Base-by-base conservation (phyloP, 2,113 vertebrate species). In the Tragelaphus imberbis region DNA sequence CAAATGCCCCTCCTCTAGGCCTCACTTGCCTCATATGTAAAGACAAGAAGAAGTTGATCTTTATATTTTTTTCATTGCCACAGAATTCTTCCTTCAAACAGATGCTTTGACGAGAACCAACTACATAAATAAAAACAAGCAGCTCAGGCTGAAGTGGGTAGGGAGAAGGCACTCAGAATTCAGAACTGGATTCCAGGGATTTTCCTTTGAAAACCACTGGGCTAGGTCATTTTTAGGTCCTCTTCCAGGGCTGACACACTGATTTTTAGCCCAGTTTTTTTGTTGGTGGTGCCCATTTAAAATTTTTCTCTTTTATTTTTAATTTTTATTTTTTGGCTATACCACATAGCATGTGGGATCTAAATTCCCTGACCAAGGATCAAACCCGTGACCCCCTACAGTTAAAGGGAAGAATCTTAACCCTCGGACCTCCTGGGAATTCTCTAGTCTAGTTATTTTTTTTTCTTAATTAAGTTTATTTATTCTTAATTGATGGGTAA, bases 31-130 rank as follows among this genome's bases (percentile, higher is more conserved):
- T 63, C 11, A 0, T 13, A 55, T 17, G 49, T n/a, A 77, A 93
- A 91, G 40, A 77, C 63, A 96, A 55, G 28, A 95, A 92, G 53
- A 81, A 79, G 44, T 1, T 47, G 68, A 85, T 79, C 75, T 95
- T 84, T 82, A 44, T 11, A 51, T 49, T 53, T 51, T 53, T 44
- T 44, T 49, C 53, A 28, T 59, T 59, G 3, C 61, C 55, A 15
- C 36, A 92, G n/a, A 88, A 94, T 7, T 25, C 44, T 51, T 84
- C 96, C 90, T 94, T 90, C 51, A 58, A 93, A 92, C 30, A 96
- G 28, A 88, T 77, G 77, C 61, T 93, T n/a, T 65, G 27, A 75
- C 1, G 5, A 49, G 55, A 94, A 71, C 71, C 90, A 90, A 79
- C 94, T 23, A 36, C 61, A 19, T 53, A 49, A 90, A 40, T 49